Base-by-base conservation (phyloP, 1,140 invertebrate species). In the Nylanderia fulva region DNA sequence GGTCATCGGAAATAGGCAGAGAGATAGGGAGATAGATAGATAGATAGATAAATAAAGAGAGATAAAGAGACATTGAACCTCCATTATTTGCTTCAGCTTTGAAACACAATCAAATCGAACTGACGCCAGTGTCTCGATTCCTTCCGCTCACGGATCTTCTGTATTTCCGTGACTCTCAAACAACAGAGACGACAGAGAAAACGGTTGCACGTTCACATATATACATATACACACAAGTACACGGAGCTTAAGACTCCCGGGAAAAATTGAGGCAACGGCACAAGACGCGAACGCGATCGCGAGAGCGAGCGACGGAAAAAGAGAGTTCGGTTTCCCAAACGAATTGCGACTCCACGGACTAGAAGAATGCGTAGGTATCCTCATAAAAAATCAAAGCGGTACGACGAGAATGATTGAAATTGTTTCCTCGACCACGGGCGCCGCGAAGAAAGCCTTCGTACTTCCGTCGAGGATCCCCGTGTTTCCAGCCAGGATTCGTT, bases 401-500 rank as follows among this genome's bases (percentile, higher is more conserved):
- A 82, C 85, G 79, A 87, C 69, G 84, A 66, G 83, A 91, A 91
- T 91, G 92, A 93, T 93, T 93, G 93, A 94, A 94, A 94, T 94
- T 94, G 93, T 93, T 94, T 93, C 91, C 56, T 61, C 60, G 87
- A 79, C 84, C 85, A 71, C 69, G 7, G 60, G 75, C 60, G 21
- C 45, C 58, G 48, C 61, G 74, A 39, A 84, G 83, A 85, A 33
- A 76, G 80, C 66, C 27, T 18, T 54, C 54, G 58, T 74, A 66
- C 63, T 86, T 79, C 42, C 77, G 85, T 45, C 56, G 56, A 48
- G 15, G 63, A 87, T 64, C 77, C 56, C n/a, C n/a, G n/a, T n/a
- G 48, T 36, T 79, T 83, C 63, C 45, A 42, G 56, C 52, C 64
- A 42, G 74, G 76, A 72, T 84, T 71, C 52, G n/a, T 58, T 48